Evolutionary conservation across 1,140 invertebrate genomes (phyloP), one percentile per base, ranked within the genome.

Genomic region (Panagrolaimus sp.): DNA sequence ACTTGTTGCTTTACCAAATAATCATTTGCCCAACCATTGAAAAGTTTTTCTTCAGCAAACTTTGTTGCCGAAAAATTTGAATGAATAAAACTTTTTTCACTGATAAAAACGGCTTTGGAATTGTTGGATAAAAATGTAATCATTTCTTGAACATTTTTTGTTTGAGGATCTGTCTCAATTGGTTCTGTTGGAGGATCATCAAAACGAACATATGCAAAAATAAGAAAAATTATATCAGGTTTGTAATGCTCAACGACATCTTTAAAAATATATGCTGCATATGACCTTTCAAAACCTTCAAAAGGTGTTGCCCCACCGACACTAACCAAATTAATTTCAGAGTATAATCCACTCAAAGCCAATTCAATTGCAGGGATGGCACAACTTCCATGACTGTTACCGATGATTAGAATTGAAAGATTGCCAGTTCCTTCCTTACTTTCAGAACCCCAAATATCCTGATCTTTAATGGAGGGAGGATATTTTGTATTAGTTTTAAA

Each of bases 381-480:
- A 58, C 52, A 58, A 26, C 17, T n/a, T 12, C 21, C 52, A 14
- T 58, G 52, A 58, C 52, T 58, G 52, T 58, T 58, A 2, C 52
- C 52, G 5, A 28, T 28, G 17, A 58, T 58, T 4, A 58, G 8
- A 58, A 26, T 26, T 12, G 10, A 24, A n/a, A 26, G 12, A 28
- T 58, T 58, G 0, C 52, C 52, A 17, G 52, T 58, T 0, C 52
- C 52, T 58, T 58, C 32, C 7, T 38, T 38, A 38, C 32, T 38
- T 38, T 38, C 32, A 38, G 32, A 38, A 4, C 32, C 32, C 32
- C 32, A 38, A 38, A 38, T 38, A 38, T 4, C 2, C 2, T 38
- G 32, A 38, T 38, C 32, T 38, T 38, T 38, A 38, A 38, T 38
- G 2, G 32, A 38, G 7, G 32, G 7, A 38, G 32, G 32, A 38